phyloP scores from a whole-genome alignment of 1,140 invertebrate species.

The Zaprionus camerounensis region DNA sequence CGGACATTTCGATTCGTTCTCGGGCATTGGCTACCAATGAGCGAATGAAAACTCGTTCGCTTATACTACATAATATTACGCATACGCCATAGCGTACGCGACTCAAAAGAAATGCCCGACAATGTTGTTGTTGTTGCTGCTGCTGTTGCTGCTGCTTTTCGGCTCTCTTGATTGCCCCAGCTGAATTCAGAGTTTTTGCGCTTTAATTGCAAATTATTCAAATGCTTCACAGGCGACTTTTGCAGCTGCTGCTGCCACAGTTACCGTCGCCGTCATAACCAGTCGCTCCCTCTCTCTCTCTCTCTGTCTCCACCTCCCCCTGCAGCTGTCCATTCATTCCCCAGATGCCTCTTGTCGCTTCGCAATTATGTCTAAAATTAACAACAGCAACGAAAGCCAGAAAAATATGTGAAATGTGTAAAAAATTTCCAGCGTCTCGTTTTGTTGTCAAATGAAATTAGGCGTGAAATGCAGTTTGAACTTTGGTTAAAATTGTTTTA shows the following conservation, averaged over 20 bases:
- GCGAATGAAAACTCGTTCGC: conserved; percentile 30
- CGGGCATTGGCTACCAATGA: conserved; percentile 10
- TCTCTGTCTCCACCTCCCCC: neutral
- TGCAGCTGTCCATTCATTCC: neutral
- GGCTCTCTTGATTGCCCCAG: conserved; percentile 24
- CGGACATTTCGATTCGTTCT: conserved; percentile 67
- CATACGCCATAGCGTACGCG: conserved; percentile 58
- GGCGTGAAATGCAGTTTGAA: conserved; percentile 79
- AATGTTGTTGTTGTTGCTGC: conserved; percentile 25
- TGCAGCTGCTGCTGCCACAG: conserved; percentile 41
- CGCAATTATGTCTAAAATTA: conserved; percentile 79
- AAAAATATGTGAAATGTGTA: conserved; percentile 52
- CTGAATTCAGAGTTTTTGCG: conserved; percentile 63
- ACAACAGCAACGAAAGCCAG: conserved; percentile 52
- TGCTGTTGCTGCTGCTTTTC: conserved; percentile 4
- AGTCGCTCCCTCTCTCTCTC: conserved; percentile 39
- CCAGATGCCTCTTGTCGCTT: conserved; percentile 36
- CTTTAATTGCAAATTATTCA: conserved; percentile 80
- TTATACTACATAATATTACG: conserved; percentile 61
- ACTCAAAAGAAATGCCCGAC: conserved; percentile 45
- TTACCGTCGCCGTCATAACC: conserved; percentile 73
- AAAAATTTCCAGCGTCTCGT: conserved; percentile 48
- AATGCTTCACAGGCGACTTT: conserved; percentile 50
- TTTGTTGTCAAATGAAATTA: conserved; percentile 76
- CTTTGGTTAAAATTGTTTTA: conserved; percentile 65